A percentile compares a stretch with the other conserved stretches of the same genome.
Conservation (phyloP, 2,113 vertebrate species). For the Passer domesticus region DNA sequence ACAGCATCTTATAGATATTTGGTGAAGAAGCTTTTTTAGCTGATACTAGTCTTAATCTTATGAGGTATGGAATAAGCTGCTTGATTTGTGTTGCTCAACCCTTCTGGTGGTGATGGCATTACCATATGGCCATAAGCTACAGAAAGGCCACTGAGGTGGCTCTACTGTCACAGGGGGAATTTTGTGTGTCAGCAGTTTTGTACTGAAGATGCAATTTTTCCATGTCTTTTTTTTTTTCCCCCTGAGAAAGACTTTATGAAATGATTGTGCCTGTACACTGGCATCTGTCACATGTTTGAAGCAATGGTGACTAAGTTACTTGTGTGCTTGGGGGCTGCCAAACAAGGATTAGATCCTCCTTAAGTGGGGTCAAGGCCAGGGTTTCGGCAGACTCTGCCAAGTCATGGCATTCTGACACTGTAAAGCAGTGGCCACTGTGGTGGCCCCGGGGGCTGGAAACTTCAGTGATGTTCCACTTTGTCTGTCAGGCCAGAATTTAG, state of each 20-base stretch:
- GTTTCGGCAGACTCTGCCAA: not conserved
- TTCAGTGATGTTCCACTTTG: not conserved
- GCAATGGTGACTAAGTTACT: not conserved
- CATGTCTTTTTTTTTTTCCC: not conserved
- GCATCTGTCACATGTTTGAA: not conserved
- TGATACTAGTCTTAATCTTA: not conserved
- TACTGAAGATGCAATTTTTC: not conserved
- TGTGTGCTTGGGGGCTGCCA: not conserved
- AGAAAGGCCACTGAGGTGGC: not conserved
- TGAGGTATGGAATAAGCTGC: not conserved
- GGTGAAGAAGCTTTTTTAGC: not conserved
- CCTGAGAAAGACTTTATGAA: not conserved
- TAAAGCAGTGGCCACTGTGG: too few species aligned
- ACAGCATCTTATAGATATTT: not conserved
- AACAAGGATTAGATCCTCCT: not conserved
- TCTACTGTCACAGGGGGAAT: not conserved
- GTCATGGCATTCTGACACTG: fast-evolving
- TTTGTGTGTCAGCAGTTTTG: not conserved
- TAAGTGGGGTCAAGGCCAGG: not conserved
- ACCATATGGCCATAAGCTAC: not conserved
- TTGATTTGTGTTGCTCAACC: not conserved
- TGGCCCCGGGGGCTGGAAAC: not conserved
- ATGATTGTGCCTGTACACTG: not conserved
- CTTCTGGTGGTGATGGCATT: not conserved
- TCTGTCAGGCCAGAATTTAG: not conserved